phyloP scores from a whole-genome alignment of 64 coral and sea anemone species.

The Cladopsammia gracilis region DNA sequence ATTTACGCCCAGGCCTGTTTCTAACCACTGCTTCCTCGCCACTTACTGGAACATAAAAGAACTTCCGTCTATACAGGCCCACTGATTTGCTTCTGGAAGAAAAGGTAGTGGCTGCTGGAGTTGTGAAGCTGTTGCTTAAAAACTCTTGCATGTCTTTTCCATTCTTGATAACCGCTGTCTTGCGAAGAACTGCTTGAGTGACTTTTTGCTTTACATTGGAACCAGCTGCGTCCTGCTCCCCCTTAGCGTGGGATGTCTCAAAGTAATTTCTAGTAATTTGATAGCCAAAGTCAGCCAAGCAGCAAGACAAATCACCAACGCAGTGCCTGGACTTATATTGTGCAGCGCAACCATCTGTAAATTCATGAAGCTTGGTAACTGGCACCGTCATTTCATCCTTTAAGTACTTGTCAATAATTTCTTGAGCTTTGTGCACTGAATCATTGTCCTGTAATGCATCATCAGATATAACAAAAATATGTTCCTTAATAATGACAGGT shows the following conservation, averaged over 20 bases:
- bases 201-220: conserved; percentile 11
- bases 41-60: conserved; percentile 47
- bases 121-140: neutral
- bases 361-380: too few species aligned
- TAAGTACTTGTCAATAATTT: too few species aligned
- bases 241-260: conserved; percentile 22
- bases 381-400: too few species aligned
- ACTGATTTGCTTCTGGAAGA: conserved; percentile 21
- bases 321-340: conserved; percentile 43
- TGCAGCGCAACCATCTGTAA: too few species aligned
- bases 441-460: too few species aligned
- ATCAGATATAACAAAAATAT: too few species aligned
- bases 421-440: too few species aligned
- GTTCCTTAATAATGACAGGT: too few species aligned
- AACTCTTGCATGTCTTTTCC: conserved; percentile 10
- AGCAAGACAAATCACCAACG: conserved; percentile 39
- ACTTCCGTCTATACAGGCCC: neutral
- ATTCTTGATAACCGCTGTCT: neutral
- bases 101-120: neutral
- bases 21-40: conserved; percentile 32
- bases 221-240: conserved; percentile 45
- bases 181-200: neutral
- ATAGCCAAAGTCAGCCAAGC: conserved; percentile 32
- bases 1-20: conserved; percentile 24
- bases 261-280: neutral